Percentiles rank a stretch among this genome's conserved stretches.
Conservation (phyloP, 1,140 invertebrate genomes). For the Diuraphis noxia region DNA sequence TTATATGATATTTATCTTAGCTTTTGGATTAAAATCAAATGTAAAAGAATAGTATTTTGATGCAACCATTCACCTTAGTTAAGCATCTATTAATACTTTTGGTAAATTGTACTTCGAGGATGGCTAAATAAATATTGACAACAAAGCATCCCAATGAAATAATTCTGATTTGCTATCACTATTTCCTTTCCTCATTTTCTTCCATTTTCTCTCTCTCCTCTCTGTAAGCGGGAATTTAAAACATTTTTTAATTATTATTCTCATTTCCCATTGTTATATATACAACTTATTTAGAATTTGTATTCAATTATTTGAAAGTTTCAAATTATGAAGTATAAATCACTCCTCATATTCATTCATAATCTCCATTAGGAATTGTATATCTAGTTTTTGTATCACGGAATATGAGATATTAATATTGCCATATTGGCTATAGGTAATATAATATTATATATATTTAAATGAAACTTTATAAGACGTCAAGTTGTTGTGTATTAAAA, state of each 20-base stretch:
- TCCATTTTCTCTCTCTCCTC: background rate
- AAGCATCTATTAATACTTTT: conserved; percentile 38
- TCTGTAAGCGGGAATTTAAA: background rate
- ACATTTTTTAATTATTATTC: conserved; percentile 7
- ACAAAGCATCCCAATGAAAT: background rate
- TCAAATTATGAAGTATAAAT: background rate
- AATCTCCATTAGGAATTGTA: background rate
- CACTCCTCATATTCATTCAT: background rate
- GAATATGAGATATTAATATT: background rate
- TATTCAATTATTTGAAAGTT: background rate
- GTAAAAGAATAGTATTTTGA: background rate
- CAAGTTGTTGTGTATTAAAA: background rate
- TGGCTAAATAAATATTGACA: conserved; percentile 23
- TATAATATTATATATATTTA: background rate
- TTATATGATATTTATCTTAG: background rate
- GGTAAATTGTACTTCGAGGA: background rate
- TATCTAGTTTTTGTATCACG: background rate
- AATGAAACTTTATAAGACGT: background rate
- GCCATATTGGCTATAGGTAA: no score
- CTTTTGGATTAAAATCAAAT: background rate
- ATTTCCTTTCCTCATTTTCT: background rate
- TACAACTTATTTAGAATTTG: background rate
- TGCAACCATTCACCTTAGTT: background rate
- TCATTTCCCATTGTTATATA: background rate
- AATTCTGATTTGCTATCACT: conserved; percentile 19